Conservation (phyloP, 2,888 invertebrate species). For the Endomychus coccineus region DNA sequence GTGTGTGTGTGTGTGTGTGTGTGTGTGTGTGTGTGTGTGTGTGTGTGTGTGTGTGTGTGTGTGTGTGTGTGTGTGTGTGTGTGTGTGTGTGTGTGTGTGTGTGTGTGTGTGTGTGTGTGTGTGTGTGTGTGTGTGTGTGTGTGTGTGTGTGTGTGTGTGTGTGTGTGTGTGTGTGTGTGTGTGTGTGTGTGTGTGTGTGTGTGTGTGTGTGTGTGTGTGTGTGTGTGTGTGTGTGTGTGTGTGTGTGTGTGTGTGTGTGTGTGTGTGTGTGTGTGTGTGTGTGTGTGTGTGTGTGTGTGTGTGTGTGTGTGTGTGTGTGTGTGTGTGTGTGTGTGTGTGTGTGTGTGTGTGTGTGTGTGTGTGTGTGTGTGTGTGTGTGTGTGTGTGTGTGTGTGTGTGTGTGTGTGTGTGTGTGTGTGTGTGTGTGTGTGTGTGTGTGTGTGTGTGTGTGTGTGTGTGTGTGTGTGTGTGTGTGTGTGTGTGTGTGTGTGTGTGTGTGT, state of each 20-base stretch:
- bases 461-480: constrained; percentile 1
- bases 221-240: constrained; percentile 1
- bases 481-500: constrained; percentile 1
- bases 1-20: no score
- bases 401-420: constrained; percentile 1
- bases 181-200: no score
- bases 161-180: no score
- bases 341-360: constrained; percentile 1
- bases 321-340: constrained; percentile 1
- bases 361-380: constrained; percentile 1
- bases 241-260: constrained; percentile 1
- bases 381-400: constrained; percentile 1
- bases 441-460: constrained; percentile 1
- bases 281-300: constrained; percentile 1
- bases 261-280: constrained; percentile 1
- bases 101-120: no score
- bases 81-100: no score
- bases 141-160: no score
- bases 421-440: constrained; percentile 1
- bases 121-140: no score
- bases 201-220: constrained; percentile 1
- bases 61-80: no score
- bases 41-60: no score
- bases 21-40: no score
- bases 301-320: constrained; percentile 1